Percentiles rank a stretch among this genome's conserved stretches.
Conservation (phyloP, 2,888 invertebrate genomes). For the Agrenia bidenticulata region DNA sequence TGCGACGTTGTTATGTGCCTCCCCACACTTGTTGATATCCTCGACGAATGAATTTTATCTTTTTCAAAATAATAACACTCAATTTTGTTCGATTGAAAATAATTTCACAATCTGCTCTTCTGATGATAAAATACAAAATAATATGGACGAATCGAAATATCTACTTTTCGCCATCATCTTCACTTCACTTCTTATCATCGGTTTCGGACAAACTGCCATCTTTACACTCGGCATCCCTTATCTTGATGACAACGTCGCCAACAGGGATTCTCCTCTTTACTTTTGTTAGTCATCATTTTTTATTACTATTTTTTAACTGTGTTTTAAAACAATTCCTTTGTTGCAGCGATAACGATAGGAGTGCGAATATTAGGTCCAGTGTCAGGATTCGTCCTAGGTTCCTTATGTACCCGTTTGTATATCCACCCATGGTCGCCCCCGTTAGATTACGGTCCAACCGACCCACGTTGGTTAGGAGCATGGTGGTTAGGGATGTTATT, state of each 20-base stretch:
- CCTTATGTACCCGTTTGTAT: constrained; percentile 82
- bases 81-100: constrained; percentile 14
- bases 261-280: constrained; percentile 86
- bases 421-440: constrained; percentile 67
- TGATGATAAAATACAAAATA: constrained; percentile 26
- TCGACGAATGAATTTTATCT: constrained; percentile 2
- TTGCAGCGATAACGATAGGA: constrained; percentile 83
- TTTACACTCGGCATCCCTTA: constrained; percentile 90
- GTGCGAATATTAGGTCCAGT: constrained; percentile 88
- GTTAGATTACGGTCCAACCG: constrained; percentile 30
- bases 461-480: constrained; percentile 68
- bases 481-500: constrained; percentile 94
- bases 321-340: neutral
- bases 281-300: constrained; percentile 81
- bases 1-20: constrained; percentile 80
- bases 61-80: constrained; percentile 1
- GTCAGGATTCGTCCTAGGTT: constrained; percentile 84
- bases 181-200: constrained; percentile 80
- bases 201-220: constrained; percentile 89
- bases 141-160: constrained; percentile 48
- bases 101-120: constrained; percentile 11
- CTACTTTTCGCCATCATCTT: constrained; percentile 84
- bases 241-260: constrained; percentile 90
- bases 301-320: too few relatives aligned
- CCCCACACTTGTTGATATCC: constrained; percentile 73